Base-by-base conservation (phyloP, 2,113 vertebrate species). In the Todiramphus chloris region DNA sequence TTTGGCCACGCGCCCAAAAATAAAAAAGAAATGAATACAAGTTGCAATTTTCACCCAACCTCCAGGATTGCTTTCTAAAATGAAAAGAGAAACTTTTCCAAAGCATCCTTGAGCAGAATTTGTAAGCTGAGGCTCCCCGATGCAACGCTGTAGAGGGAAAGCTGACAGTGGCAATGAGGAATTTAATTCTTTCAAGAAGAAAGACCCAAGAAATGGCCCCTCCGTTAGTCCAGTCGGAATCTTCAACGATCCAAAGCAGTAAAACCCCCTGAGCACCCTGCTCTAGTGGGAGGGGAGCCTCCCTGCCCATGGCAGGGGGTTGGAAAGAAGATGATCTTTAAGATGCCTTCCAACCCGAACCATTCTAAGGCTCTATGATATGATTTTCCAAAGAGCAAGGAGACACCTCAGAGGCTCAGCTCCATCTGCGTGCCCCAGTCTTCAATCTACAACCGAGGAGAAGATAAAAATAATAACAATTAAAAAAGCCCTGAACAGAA, bases 121-220 rank as follows among this genome's bases (percentile, higher is more conserved):
- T 60, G 30, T 28, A 51, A 56, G n/a, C 0, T 0, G 2, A 59
- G 39, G 37, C 17, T 44, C 50, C 70, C n/a, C 13, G 55, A 18
- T 3, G 12, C 31, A 35, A 21, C 2, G 18, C 80, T 74, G 59
- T 55, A 91, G 53, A 83, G 58, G 43, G 30, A 50, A 46, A 44
- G 35, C 12, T 5, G 13, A 28, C 33, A 58, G 48, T 1, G 31
- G 23, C 39, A 58, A 20, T 4, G 10, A 16, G 5, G 2, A 28
- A 11, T 59, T 75, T 30, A 23, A 53, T 50, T 77, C 58, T 56
- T 48, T 16, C 44, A 16, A 55, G 48, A 44, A 5, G 15, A n/a
- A 62, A 55, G 31, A 67, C 4, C 41, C 9, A 12, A 37, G 4
- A 31, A 88, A 69, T 7, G 16, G 9, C 70, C 55, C 56, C 72